Evolutionary conservation across 2,888 invertebrate genomes (phyloP).

Genomic region (Mystacides longicornis): DNA sequence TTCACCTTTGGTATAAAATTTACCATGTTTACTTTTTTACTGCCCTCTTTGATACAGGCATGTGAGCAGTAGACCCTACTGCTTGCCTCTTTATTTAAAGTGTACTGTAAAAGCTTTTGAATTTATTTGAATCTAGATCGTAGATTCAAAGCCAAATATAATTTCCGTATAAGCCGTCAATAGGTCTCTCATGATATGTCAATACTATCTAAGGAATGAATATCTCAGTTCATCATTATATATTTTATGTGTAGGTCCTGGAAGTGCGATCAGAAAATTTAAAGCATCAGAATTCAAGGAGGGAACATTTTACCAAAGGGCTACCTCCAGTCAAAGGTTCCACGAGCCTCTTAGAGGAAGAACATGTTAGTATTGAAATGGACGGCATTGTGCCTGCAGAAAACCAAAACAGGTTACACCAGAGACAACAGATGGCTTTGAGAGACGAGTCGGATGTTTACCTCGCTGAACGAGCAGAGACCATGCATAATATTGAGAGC

Average conservation of each 20-base stretch:
- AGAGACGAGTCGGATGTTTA: conserved; percentile 87
- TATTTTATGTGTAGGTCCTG: conserved; percentile 53
- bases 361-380: conserved; percentile 81
- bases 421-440: conserved; percentile 61
- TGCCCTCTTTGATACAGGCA: no score
- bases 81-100: no score
- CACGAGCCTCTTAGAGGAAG: conserved; percentile 49
- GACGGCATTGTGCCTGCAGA: conserved; percentile 48
- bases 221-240: not conserved
- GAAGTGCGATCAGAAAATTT: conserved; percentile 97
- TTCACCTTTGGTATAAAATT: no score
- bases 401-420: conserved; percentile 31
- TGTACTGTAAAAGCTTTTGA: no score
- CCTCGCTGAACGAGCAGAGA: conserved; percentile 87
- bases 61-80: no score
- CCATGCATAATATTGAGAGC: conserved; percentile 98
- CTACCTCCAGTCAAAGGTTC: conserved; percentile 43
- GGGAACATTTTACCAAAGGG: conserved; percentile 73
- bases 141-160: no score
- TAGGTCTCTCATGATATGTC: no score
- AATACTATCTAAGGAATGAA: no score
- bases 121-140: no score
- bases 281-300: conserved; percentile 86
- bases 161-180: no score
- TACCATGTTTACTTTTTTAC: no score